Evolutionary conservation across 2,797 vertebrate species (phyloP), one percentile per base, ranked within the genome.

Genomic region (Orestias chungarensis): DNA sequence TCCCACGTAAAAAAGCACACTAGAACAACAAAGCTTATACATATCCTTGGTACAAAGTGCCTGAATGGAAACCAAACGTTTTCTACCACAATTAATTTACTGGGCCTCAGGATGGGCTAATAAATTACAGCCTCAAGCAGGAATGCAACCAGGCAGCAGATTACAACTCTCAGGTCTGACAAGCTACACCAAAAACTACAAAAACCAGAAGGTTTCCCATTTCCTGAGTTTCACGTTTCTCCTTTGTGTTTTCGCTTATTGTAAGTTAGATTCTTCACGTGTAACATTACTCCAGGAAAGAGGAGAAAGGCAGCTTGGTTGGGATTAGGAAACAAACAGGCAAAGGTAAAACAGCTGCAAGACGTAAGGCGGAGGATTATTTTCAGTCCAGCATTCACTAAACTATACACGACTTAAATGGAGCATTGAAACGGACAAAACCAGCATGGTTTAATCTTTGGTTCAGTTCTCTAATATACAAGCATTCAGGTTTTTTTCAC

Each of bases 281-380:
- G 85, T 73, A 87, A 89, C 35, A 1, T 25, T 17, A 86, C 40
- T 73, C 81, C 68, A 31, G 46, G 15, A 47, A 54, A 59, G 35
- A 20, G 38, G 68, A 73, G 54, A 67, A 33, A 43, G 47, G 66
- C 77, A 71, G 76, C 70, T 76, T 61, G 66, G 40, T 29, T 54
- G 25, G 64, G 67, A 78, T 74, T 46, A 76, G 27, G 73, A 57
- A 64, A 84, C 29, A 69, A 57, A 8, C 55, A 18, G 54, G 6
- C 23, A 23, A 6, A 15, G 5, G 15, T 23, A 57, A 75, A 76
- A 65, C 85, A 87, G 82, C 84, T 88, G 85, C 80, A 67, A 73
- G 78, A 66, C 64, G 69, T 17, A 59, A 23, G 15, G 40, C 31
- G 35, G 61, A n/a, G 29, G 25, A 52, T 68, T 50, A 12, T 23